These are phyloP conservation scores for Barypeithes pellucidus DNA, from an alignment of 2,888 invertebrate genomes.

Conservation along the genomic window DNA sequence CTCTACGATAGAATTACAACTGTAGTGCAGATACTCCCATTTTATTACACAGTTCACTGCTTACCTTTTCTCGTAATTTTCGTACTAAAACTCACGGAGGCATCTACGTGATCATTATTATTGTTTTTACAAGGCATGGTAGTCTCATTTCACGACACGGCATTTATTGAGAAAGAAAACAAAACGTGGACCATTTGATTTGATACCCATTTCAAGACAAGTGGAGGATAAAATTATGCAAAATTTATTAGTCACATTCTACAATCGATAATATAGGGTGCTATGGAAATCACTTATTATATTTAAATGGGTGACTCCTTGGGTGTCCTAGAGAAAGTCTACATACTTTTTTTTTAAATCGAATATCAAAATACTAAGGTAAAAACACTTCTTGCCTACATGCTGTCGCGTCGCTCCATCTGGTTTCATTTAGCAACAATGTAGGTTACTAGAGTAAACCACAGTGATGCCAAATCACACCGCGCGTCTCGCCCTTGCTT, in stretches of 20 bases:
- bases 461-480: no score
- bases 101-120: neutral
- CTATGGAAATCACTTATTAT: no score
- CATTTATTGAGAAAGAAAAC: conserved; percentile 1
- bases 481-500: no score
- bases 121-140: neutral
- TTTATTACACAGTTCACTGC: conserved; percentile 8
- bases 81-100: neutral
- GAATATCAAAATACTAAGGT: no score
- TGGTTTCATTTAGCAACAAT: no score
- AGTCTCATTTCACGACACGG: neutral
- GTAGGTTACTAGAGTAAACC: no score
- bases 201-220: conserved; percentile 16
- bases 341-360: no score
- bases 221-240: conserved; percentile 21
- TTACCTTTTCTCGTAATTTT: neutral
- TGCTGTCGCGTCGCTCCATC: no score
- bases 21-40: conserved; percentile 1
- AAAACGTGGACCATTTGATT: conserved; percentile 9
- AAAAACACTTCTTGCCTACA: no score
- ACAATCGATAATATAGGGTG: neutral
- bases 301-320: no score
- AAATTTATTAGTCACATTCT: conserved; percentile 12
- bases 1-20: no score
- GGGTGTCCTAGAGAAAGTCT: no score